Percentiles rank a stretch among this genome's conserved stretches.
Conservation (phyloP, 2,888 invertebrate genomes). For the Caenorhabditis sp. region DNA sequence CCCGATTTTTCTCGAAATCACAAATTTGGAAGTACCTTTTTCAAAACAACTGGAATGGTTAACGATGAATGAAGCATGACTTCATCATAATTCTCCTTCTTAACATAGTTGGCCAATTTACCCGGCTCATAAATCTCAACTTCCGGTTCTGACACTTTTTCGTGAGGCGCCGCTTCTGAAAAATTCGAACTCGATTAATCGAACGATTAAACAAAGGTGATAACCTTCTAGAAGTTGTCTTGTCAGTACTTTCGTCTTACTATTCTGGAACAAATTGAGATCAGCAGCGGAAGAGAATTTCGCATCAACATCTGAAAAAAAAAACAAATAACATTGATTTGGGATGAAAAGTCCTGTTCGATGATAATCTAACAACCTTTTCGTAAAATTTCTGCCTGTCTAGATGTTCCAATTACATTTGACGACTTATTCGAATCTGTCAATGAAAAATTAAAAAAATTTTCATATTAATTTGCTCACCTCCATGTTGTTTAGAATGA, state of each 20-base stretch:
- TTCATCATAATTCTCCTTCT: not conserved
- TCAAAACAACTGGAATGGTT: not conserved
- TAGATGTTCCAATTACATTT: too few relatives aligned
- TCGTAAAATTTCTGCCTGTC: not conserved
- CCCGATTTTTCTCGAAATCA: too few relatives aligned
- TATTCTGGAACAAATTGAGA: not conserved
- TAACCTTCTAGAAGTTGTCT: not conserved
- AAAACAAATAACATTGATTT: too few relatives aligned
- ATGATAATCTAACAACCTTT: not conserved
- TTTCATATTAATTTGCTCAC: too few relatives aligned
- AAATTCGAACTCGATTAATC: not conserved
- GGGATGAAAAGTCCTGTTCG: not conserved
- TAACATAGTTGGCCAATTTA: not conserved
- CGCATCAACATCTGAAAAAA: too few relatives aligned
- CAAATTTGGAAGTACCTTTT: too few relatives aligned
- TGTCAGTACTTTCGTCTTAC: not conserved
- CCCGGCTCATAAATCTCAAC: slow-evolving; percentile 11
- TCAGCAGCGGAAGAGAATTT: not conserved
- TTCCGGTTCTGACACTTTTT: not conserved
- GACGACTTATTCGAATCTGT: too few relatives aligned
- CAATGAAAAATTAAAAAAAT: too few relatives aligned
- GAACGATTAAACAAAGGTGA: not conserved
- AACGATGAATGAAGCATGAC: not conserved
- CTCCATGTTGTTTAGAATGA: too few relatives aligned
- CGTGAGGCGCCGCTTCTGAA: not conserved